Evolutionary conservation across 2,113 vertebrate species (phyloP).

Genomic region (Rhinichthys klamathensis): DNA sequence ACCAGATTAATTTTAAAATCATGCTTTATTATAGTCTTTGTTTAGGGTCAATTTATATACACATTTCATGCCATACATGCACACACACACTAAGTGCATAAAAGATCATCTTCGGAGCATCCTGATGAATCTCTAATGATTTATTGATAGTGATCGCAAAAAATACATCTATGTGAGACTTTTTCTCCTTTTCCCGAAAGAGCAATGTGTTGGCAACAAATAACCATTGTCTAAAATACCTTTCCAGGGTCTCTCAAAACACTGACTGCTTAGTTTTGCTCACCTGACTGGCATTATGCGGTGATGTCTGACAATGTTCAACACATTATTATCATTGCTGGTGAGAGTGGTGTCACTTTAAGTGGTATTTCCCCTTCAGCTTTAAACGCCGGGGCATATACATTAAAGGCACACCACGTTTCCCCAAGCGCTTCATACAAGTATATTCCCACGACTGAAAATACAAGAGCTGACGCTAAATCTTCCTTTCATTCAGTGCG

Average conservation of each 20-base stretch:
- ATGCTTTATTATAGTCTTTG: background rate
- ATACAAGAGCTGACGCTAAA: conserved; percentile 42
- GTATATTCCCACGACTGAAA: conserved; percentile 56
- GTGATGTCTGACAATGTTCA: conserved; percentile 70
- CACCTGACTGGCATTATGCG: conserved; percentile 68
- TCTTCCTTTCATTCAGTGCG: conserved; percentile 36
- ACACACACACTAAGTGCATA: background rate
- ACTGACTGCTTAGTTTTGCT: conserved; percentile 70
- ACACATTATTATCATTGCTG: conserved; percentile 64
- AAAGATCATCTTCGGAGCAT: conserved; percentile 1
- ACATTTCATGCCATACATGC: background rate
- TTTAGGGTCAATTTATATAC: background rate
- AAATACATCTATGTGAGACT: conserved; percentile 65
- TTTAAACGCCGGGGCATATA: no score
- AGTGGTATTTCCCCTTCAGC: no score
- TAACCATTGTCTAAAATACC: conserved; percentile 74
- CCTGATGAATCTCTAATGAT: conserved; percentile 63
- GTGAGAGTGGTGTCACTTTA: conserved; percentile 64
- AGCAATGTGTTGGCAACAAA: conserved; percentile 76
- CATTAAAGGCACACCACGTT: conserved; percentile 56
- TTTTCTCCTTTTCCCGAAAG: conserved; percentile 70
- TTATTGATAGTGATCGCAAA: conserved; percentile 61
- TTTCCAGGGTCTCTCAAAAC: conserved; percentile 72
- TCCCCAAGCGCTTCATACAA: conserved; percentile 64
- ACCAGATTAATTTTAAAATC: background rate